phyloP scores from a whole-genome alignment of 2,888 invertebrate species.

The Alviniconcha strummeri region DNA sequence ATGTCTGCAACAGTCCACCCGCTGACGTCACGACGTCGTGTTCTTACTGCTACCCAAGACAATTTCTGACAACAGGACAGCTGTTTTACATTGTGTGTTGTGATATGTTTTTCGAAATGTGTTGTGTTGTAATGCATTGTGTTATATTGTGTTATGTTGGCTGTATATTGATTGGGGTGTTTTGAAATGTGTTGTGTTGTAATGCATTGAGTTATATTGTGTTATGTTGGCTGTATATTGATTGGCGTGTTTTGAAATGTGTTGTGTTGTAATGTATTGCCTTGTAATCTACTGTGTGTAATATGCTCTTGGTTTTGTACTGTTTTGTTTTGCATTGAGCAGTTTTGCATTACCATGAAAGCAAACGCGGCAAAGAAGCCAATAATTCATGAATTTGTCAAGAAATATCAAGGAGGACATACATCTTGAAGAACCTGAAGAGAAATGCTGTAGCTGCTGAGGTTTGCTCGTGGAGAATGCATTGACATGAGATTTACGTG shows the following conservation, averaged over 20 bases:
- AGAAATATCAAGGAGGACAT: no score
- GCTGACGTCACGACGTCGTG: no score
- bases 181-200: constrained; percentile 42
- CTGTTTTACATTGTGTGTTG: constrained; percentile 40
- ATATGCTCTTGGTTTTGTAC: constrained; percentile 38
- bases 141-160: constrained; percentile 1
- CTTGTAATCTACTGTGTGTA: constrained; percentile 42
- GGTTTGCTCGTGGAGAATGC: no score
- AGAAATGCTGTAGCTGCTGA: no score
- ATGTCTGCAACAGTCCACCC: constrained; percentile 24
- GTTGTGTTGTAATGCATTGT: constrained; percentile 18
- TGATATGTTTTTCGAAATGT: constrained; percentile 43
- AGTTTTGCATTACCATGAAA: constrained; percentile 36
- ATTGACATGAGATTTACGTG: no score
- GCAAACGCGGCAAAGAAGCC: no score
- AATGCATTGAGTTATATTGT: constrained; percentile 42
- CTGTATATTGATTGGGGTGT: constrained; percentile 34
- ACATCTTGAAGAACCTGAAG: no score
- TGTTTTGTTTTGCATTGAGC: constrained; percentile 43
- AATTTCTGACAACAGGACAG: no score
- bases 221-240: no score
- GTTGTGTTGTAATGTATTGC: constrained; percentile 44
- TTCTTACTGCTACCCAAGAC: no score
- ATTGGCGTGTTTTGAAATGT: no score
- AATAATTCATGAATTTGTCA: no score